Evolutionary conservation across 1,140 invertebrate genomes (phyloP).

Genomic region (Pectinophora gossypiella): DNA sequence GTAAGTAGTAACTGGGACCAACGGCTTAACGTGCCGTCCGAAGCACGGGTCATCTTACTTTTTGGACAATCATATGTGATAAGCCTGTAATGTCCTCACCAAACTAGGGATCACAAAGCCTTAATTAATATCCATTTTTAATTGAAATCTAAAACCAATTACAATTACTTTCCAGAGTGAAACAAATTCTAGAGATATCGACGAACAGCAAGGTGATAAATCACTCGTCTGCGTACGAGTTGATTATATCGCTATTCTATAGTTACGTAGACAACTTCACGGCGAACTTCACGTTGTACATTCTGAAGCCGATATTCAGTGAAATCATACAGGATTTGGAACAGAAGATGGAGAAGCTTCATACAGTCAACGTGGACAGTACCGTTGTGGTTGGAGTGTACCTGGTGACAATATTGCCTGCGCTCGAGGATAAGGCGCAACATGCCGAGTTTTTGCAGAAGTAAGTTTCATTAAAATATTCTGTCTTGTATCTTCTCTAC

Average conservation of each 20-base stretch:
- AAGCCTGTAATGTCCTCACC: no score
- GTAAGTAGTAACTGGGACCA: no score
- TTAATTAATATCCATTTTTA: no score
- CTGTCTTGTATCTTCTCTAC: not conserved
- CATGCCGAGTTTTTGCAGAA: constrained; percentile 63
- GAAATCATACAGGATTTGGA: constrained; percentile 57
- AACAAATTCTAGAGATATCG: constrained; percentile 53
- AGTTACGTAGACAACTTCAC: constrained; percentile 60
- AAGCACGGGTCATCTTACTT: no score
- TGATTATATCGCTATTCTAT: constrained; percentile 47
- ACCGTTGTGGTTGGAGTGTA: constrained; percentile 63
- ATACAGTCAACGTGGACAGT: constrained; percentile 50
- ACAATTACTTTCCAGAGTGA: constrained; percentile 52
- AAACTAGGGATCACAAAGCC: no score
- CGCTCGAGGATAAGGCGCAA: constrained; percentile 34
- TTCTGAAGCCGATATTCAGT: constrained; percentile 55
- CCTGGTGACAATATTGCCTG: constrained; percentile 49
- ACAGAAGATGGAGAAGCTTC: constrained; percentile 63
- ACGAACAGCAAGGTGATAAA: constrained; percentile 45
- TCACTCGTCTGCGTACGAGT: constrained; percentile 46
- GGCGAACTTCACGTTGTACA: constrained; percentile 36
- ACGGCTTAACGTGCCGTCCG: no score
- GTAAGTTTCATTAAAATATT: constrained; percentile 54
- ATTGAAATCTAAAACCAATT: no score
- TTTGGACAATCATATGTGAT: no score